phyloP scores from a whole-genome alignment of 2,888 invertebrate species.

The Lepidochrysops patricia region DNA sequence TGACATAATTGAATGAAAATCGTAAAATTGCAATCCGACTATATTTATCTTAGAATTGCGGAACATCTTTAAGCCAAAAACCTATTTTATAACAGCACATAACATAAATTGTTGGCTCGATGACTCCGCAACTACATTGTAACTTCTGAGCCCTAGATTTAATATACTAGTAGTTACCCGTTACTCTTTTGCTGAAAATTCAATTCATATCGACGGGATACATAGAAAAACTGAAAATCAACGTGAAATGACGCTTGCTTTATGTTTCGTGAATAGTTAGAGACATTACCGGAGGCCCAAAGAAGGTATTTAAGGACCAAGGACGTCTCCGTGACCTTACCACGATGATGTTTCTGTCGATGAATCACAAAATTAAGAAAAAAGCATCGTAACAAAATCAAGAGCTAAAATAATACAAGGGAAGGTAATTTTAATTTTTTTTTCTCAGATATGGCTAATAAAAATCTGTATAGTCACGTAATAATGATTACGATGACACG shows the following conservation, averaged over 20 bases:
- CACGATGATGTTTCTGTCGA: too few relatives aligned
- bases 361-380: too few relatives aligned
- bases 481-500: not conserved
- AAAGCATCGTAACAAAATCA: too few relatives aligned
- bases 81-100: not conserved
- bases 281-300: too few relatives aligned
- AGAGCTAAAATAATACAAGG: too few relatives aligned
- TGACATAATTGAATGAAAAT: not conserved
- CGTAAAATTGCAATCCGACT: not conserved
- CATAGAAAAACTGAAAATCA: too few relatives aligned
- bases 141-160: not conserved
- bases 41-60: not conserved
- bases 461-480: not conserved
- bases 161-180: not conserved
- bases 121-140: conserved; percentile 3
- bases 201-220: too few relatives aligned
- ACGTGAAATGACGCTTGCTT: too few relatives aligned
- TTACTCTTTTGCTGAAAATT: not conserved
- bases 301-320: too few relatives aligned
- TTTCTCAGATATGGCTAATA: not conserved
- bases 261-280: too few relatives aligned
- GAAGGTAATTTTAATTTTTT: too few relatives aligned
- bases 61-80: conserved; percentile 2
- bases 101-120: conserved; percentile 2
- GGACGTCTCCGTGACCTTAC: too few relatives aligned